Conservation (phyloP, 2,888 invertebrate species). For the Lydus trimaculatus region DNA sequence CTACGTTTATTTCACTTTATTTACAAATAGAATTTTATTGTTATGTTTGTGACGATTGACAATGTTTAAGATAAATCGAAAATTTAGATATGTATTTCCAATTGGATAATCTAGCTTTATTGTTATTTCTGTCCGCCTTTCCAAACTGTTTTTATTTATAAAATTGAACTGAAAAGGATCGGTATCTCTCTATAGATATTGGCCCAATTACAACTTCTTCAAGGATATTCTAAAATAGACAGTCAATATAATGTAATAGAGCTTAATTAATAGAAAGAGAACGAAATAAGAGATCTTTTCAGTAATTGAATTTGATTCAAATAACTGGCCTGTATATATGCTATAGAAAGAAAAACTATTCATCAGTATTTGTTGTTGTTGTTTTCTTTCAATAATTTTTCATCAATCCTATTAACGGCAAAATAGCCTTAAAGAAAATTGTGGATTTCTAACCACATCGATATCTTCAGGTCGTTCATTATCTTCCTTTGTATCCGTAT, state of each 20-base stretch:
- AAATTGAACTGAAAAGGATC: slow-evolving; percentile 6
- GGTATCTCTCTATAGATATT: slow-evolving; percentile 33
- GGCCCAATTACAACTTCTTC: slow-evolving; percentile 24
- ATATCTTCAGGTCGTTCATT: too few species aligned
- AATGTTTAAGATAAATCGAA: slow-evolving; percentile 54
- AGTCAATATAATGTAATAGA: background rate
- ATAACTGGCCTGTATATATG: background rate
- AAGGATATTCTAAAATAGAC: background rate
- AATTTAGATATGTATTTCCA: slow-evolving; percentile 51
- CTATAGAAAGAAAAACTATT: background rate
- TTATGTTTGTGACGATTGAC: slow-evolving; percentile 53
- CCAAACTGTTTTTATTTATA: slow-evolving; percentile 12
- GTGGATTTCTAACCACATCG: too few species aligned
- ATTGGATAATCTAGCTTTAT: slow-evolving; percentile 49
- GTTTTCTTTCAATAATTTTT: too few species aligned
- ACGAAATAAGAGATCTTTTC: background rate
- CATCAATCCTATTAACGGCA: too few species aligned
- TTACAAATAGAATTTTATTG: slow-evolving; percentile 50
- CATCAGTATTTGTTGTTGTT: too few species aligned
- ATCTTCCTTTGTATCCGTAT: too few species aligned
- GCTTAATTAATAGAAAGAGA: slow-evolving; percentile 6
- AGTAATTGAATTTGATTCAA: slow-evolving; percentile 1
- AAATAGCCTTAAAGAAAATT: too few species aligned
- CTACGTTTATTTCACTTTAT: slow-evolving; percentile 23
- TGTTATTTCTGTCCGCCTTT: slow-evolving; percentile 45